Evolutionary conservation across 2,888 invertebrate genomes (phyloP).

Genomic region (Gandaritis pyraliata): DNA sequence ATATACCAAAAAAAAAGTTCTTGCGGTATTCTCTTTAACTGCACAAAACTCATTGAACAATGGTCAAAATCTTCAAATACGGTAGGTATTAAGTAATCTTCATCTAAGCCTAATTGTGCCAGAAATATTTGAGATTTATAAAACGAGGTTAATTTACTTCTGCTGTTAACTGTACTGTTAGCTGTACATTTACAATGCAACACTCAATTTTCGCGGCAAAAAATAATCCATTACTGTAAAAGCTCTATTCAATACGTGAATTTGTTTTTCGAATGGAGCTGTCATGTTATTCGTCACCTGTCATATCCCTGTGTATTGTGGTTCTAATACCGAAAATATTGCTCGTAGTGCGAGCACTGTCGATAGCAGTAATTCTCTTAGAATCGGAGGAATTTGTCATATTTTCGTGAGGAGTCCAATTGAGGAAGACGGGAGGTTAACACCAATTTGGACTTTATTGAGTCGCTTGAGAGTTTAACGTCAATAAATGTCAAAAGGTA

Average conservation of each 20-base stretch:
- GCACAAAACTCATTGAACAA: no score
- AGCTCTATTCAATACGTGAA: conserved; percentile 22
- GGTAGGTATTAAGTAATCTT: no score
- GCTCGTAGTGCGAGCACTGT: conserved; percentile 6
- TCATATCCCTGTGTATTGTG: conserved; percentile 35
- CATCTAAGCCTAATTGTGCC: no score
- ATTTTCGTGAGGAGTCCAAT: neutral
- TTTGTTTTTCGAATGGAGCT: conserved; percentile 50
- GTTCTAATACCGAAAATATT: conserved; percentile 26
- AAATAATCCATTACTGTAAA: conserved; percentile 31
- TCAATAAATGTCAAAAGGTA: no score
- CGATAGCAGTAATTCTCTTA: conserved; percentile 16
- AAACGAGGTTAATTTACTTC: neutral
- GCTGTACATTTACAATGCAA: conserved; percentile 20
- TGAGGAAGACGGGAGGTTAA: neutral
- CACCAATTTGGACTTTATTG: neutral
- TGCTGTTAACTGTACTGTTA: neutral
- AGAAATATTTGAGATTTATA: neutral
- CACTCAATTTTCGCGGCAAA: conserved; percentile 18
- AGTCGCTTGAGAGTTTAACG: neutral
- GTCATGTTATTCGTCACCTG: conserved; percentile 60
- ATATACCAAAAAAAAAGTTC: no score
- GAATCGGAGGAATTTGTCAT: neutral
- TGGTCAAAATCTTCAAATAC: no score
- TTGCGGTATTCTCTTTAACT: no score